phyloP scores from a whole-genome alignment of 2,113 vertebrate genomes.

The Cryptotis parvus region DNA sequence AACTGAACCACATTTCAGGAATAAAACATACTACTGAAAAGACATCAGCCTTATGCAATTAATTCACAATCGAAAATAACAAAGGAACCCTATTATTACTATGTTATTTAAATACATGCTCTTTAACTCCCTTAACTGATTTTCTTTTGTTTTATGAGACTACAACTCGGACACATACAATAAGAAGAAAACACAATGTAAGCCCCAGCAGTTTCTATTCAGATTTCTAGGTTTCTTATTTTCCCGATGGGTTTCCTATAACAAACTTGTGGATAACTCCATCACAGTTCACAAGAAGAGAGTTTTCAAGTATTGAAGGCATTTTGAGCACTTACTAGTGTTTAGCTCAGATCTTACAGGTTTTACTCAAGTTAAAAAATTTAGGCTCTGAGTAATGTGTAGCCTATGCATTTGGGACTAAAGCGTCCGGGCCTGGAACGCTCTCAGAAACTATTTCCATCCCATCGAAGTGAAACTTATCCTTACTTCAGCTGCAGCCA shows the following conservation, averaged over 20 bases:
- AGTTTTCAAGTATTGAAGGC: constrained; percentile 60
- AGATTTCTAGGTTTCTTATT: constrained; percentile 20
- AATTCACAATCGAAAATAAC: constrained; percentile 19
- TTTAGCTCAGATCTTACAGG: constrained; percentile 67
- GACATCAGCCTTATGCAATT: constrained; percentile 49
- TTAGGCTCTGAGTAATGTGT: constrained; percentile 79
- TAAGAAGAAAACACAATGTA: constrained; percentile 1
- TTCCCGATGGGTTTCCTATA: constrained; percentile 43
- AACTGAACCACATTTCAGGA: constrained; percentile 49
- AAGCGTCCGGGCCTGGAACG: constrained; percentile 88
- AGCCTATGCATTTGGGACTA: constrained; percentile 87
- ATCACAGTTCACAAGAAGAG: constrained; percentile 30
- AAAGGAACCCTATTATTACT: neutral
- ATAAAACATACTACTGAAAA: constrained; percentile 41
- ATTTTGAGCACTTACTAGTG: neutral
- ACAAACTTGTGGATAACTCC: constrained; percentile 10
- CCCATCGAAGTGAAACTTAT: constrained; percentile 86
- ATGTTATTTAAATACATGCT: neutral
- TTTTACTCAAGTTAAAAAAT: constrained; percentile 74
- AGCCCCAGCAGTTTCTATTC: neutral
- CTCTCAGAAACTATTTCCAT: constrained; percentile 92
- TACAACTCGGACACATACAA: neutral
- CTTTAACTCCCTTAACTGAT: constrained; percentile 5
- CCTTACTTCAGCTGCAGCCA: constrained; percentile 98
- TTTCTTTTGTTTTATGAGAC: constrained; percentile 35